A percentile compares a stretch with the other conserved stretches of the same genome.
Evolutionary conservation across 2,888 invertebrate species (phyloP).

Genomic region (Venusia cambrica): DNA sequence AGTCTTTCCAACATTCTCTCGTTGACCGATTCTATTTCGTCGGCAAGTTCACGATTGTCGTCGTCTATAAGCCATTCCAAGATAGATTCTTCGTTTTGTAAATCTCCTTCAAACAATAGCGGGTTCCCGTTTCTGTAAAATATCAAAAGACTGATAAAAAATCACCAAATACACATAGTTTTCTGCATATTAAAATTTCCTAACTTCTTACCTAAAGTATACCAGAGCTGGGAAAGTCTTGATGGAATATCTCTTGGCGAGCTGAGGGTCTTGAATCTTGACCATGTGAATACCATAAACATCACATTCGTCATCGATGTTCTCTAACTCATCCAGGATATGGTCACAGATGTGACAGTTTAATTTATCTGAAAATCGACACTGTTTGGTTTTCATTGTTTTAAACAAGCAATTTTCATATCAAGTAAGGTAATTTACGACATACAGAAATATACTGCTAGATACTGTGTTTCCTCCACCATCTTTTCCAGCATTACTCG

Average conservation of each 20-base stretch:
- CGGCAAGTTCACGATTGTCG: slow-evolving; percentile 94
- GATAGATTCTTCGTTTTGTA: slow-evolving; percentile 95
- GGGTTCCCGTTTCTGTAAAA: slow-evolving; percentile 93
- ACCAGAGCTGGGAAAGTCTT: slow-evolving; percentile 96
- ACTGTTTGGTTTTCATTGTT: slow-evolving; percentile 1
- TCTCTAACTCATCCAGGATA: slow-evolving; percentile 92
- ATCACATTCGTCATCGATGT: slow-evolving; percentile 95
- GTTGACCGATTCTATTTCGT: slow-evolving; percentile 96
- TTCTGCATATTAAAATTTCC: too few relatives aligned
- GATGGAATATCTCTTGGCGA: slow-evolving; percentile 95
- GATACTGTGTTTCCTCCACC: slow-evolving; percentile 94
- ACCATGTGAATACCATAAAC: slow-evolving; percentile 96
- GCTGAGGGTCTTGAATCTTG: slow-evolving; percentile 93
- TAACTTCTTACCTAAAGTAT: slow-evolving; percentile 85
- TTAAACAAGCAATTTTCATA: not conserved
- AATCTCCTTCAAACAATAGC: slow-evolving; percentile 92
- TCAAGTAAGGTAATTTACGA: not conserved
- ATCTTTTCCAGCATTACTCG: slow-evolving; percentile 93
- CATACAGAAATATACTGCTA: slow-evolving; percentile 96
- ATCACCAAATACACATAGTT: too few relatives aligned
- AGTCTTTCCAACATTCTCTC: slow-evolving; percentile 93
- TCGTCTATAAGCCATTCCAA: slow-evolving; percentile 96
- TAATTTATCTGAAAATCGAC: slow-evolving; percentile 85
- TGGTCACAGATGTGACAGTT: slow-evolving; percentile 96
- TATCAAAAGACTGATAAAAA: too few relatives aligned